Evolutionary conservation across 2,113 vertebrate species (phyloP), one percentile per base, ranked within the genome.

Genomic region (Melierax canorus): DNA sequence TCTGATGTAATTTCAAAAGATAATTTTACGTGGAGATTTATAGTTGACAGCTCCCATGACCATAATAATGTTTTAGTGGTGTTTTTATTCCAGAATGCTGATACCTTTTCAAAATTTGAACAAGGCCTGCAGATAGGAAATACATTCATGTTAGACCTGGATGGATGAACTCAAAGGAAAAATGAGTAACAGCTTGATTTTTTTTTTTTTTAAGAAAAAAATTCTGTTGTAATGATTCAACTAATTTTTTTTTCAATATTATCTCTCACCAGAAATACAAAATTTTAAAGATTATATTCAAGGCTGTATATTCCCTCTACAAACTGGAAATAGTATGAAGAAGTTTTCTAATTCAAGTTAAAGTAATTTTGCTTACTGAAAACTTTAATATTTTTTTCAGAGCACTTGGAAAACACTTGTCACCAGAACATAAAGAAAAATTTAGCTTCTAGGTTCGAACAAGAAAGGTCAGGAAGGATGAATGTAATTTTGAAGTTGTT

Each of bases 171-270:
- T 67, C 66, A 32, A 32, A 45, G 38, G 8, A 36, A 67, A 78
- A 79, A 51, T 34, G 0, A 36, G 5, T 73, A 74, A 74, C 11
- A 67, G 16, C 45, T 45, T 77, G 15, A 6, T 10, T 50, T 6
- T 27, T 36, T 56, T 60, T 36, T 71, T 7, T 59, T 74, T 41
- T 36, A 26, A 38, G 15, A 9, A 48, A 81, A 41, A 58, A 24
- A 20, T 12, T 4, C 15, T 2, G 7, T 56, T 84, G 13, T 12
- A 46, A 9, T 50, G 23, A 45, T 83, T 23, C 6, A 34, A 73
- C 12, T 45, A 0, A 0, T 34, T 66, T 24, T 66, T 24, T 55
- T 43, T 72, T 78, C 1, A 32, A 21, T 51, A 50, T 7, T 39
- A 11, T 60, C 11, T 81, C 12, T 74, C 10, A 38, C 26, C 14